Base-by-base conservation (phyloP, 1,140 invertebrate genomes). In the Dryas iulia region DNA sequence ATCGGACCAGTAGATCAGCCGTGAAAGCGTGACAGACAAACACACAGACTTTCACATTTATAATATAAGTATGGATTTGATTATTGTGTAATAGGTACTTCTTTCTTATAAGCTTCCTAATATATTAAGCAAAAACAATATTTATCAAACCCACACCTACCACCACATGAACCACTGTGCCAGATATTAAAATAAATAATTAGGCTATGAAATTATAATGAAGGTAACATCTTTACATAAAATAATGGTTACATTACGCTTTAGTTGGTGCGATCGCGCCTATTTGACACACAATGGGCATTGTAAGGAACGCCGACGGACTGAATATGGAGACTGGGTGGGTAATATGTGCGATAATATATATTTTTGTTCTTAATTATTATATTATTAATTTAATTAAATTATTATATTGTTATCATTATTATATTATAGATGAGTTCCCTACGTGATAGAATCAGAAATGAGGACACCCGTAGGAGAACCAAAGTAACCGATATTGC, bases 261-360 rank as follows among this genome's bases (percentile, higher is more conserved):
- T 66, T 69, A 64, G 66, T 68, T 71, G 67, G 67, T 66, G 39
- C 70, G 66, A 69, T 66, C 66, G 66, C 39, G 59, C 66, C 70
- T 72, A 69, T 72, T 72, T 69, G 8, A 63, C 23, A 71, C 59
- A 71, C 69, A 71, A 71, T 71, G 33, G 57, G 56, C 63, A 66
- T 39, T 66, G 69, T 62, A 47, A 39, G 33, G 28, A 47, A 57
- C 62, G 18, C 18, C 26, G 24, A 31, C 28, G 28, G 23, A 21
- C 57, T n/a, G 10, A 60, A 54, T 60, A 56, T 59, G 57, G 11
- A 23, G 4, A 8, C 14, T 59, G 57, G n/a, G n/a, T n/a, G n/a
- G n/a, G n/a, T n/a, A n/a, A n/a, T n/a, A n/a, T 59, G 12, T 56
- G 24, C 30, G 5, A 47, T 28, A 28, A 28, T 28, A 28, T 28